Evolutionary conservation across 2,888 invertebrate species (phyloP), one percentile per base, ranked within the genome.

Genomic region (Drosophila buzzatii): DNA sequence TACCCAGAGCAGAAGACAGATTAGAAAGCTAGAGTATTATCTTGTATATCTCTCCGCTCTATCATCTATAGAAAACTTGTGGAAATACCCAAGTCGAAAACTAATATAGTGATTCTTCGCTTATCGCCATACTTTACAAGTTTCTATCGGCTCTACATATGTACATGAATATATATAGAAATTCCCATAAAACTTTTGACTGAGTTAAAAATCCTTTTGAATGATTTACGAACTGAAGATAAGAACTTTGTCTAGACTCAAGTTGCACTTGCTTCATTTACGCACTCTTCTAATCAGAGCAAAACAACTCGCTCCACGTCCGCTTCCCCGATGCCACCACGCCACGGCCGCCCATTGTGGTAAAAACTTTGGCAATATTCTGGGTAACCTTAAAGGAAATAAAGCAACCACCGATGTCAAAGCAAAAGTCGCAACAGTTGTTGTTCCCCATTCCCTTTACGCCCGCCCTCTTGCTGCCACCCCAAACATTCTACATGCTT

Each of bases 311-410:
- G 12, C 44, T 12, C 20, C 12, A 4, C 20, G 16, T 23, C 16
- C 23, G 2, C 23, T 16, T 23, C 23, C 8, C 27, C 16, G 45
- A 39, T 53, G 20, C 27, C 10, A 14, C n/a, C 55, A 68, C 59
- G 59, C 67, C 67, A 18, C 23, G 5, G 45, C 16, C 23, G 2
- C 7, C 14, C 23, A 10, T 53, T 51, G 51, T 20, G 51, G 66
- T 55, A 3, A 41, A 80, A 79, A 79, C 79, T 79, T 79, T 79
- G 31, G 81, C 81, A 80, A 79, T 80, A 80, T 80, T 70, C 74
- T 53, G 73, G 70, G 67, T 73, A 80, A 80, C 77, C 79, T 80
- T 80, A 77, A 63, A 63, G 74, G 74, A 62, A 80, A 80, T 79
- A 80, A 79, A 79, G 73, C 79, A 80, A 79, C 79, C 79, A 79